Conservation (phyloP, 2,797 vertebrate species). For the Hydrocynus forskahlii region DNA sequence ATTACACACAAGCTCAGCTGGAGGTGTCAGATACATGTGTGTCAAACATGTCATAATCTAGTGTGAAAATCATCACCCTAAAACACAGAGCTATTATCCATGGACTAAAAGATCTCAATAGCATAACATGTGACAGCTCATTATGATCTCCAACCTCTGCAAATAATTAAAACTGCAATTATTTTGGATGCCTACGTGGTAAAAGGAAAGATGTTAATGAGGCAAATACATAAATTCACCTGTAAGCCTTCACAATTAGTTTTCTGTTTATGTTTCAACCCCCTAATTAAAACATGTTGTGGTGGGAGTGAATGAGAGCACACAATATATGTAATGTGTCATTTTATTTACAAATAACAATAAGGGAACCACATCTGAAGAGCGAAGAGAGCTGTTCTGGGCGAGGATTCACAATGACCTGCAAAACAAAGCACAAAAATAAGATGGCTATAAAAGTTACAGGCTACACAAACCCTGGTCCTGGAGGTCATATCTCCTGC, state of each 20-base stretch:
- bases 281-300: background rate
- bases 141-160: background rate
- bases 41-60: background rate
- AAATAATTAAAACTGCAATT: background rate
- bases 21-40: background rate
- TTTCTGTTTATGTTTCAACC: no score
- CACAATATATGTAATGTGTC: background rate
- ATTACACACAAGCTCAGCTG: conserved; percentile 12
- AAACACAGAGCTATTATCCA: background rate
- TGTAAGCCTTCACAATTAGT: background rate
- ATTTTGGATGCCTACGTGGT: background rate
- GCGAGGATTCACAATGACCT: conserved; percentile 77
- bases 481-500: no score
- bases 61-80: no score
- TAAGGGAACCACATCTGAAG: conserved; percentile 72
- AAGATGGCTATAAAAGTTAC: background rate
- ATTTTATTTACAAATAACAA: conserved; percentile 90
- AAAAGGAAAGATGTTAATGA: background rate
- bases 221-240: background rate
- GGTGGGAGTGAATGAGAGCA: background rate
- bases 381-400: conserved; percentile 65
- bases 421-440: conserved; percentile 51
- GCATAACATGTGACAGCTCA: background rate
- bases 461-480: background rate
- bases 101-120: background rate